Evolutionary conservation across 2,797 vertebrate species (phyloP).

Genomic region (Aldrovandia affinis): DNA sequence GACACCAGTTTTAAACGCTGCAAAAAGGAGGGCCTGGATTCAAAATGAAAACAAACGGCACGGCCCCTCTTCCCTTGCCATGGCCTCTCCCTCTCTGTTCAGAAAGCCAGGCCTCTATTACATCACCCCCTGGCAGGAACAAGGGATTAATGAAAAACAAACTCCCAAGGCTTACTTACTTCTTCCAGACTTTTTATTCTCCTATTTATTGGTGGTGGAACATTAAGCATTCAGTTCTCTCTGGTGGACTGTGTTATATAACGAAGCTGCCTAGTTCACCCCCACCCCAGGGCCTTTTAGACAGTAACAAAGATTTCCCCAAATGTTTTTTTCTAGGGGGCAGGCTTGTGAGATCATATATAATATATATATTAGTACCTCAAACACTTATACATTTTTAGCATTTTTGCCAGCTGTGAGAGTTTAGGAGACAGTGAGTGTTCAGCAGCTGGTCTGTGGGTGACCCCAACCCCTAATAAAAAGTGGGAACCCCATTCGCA

Average conservation of each 20-base stretch:
- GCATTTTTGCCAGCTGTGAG: too few species aligned
- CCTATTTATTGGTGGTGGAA: not conserved
- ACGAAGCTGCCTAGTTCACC: not conserved
- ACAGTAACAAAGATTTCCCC: too few species aligned
- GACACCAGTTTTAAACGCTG: not conserved
- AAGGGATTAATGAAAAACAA: conserved; percentile 35
- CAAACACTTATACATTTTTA: too few species aligned
- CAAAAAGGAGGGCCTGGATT: not conserved
- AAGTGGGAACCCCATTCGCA: too few species aligned
- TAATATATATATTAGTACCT: too few species aligned
- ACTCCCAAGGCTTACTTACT: not conserved
- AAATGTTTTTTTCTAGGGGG: too few species aligned
- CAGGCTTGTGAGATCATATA: too few species aligned
- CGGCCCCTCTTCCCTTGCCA: conserved; percentile 52
- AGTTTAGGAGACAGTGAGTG: too few species aligned
- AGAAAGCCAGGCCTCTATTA: conserved; percentile 66
- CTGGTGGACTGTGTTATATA: conserved; percentile 6
- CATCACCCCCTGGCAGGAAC: conserved; percentile 71
- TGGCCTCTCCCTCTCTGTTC: conserved; percentile 50
- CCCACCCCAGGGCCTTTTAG: too few species aligned
- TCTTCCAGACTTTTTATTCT: conserved; percentile 51
- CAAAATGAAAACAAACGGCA: conserved; percentile 49
- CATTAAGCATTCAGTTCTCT: too few species aligned
- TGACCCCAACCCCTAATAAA: too few species aligned
- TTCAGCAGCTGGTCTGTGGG: too few species aligned